Evolutionary conservation across 2,113 vertebrate species (phyloP).

Genomic region (Oreochromis aureus): DNA sequence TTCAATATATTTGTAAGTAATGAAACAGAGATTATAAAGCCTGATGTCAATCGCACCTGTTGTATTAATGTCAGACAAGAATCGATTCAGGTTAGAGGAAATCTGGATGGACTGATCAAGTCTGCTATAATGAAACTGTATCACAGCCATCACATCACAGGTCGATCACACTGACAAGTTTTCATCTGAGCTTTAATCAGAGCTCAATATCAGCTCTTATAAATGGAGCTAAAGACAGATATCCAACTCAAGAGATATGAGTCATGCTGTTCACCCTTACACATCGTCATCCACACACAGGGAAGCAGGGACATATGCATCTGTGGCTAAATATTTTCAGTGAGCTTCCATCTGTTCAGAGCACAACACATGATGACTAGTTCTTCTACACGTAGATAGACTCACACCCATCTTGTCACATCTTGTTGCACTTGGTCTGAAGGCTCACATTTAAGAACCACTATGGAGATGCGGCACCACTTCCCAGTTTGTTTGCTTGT

Average conservation of each 20-base stretch:
- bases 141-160: background rate
- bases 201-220: background rate
- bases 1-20: background rate
- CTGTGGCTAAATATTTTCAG: background rate
- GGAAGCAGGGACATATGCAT: background rate
- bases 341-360: background rate
- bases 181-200: background rate
- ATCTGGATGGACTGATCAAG: background rate
- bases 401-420: background rate
- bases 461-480: background rate
- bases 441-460: background rate
- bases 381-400: background rate
- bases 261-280: background rate
- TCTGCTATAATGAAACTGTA: background rate
- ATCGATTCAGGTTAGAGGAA: background rate
- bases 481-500: background rate
- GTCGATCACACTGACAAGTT: background rate
- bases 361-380: background rate
- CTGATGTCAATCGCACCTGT: fast-evolving
- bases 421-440: background rate
- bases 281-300: background rate
- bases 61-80: background rate
- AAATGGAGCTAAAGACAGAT: background rate
- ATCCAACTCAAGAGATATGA: background rate
- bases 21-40: background rate